These are phyloP conservation scores for Mesorhabditis belari DNA, from an alignment of 2,888 invertebrate genomes.

Conservation along the genomic window DNA sequence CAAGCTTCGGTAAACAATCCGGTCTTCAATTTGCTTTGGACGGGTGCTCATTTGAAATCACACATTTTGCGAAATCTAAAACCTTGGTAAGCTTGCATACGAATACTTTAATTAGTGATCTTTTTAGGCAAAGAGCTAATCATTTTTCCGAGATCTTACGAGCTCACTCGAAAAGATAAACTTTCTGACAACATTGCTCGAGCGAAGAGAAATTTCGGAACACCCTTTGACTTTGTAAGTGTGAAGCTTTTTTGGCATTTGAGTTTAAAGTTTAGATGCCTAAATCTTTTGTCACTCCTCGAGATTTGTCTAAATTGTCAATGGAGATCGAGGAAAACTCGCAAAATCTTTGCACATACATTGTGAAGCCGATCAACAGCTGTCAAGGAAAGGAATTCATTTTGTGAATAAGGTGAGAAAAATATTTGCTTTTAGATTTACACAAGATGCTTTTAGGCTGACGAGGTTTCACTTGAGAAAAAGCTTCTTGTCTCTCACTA, in stretches of 20 bases:
- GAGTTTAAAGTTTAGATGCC: constrained; percentile 68
- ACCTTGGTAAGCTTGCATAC: constrained; percentile 16
- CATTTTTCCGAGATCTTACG: constrained; percentile 94
- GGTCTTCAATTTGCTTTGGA: constrained; percentile 82
- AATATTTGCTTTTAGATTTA: background rate
- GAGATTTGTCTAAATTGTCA: too few relatives aligned
- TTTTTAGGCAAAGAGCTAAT: constrained; percentile 75
- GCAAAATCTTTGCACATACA: constrained; percentile 54
- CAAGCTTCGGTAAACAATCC: constrained; percentile 67
- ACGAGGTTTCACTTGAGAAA: constrained; percentile 24
- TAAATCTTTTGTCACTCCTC: constrained; percentile 84
- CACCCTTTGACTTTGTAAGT: constrained; percentile 40
- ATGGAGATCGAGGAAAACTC: constrained; percentile 11
- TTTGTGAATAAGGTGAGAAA: constrained; percentile 66
- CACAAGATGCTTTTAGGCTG: constrained; percentile 10
- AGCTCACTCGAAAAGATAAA: constrained; percentile 86
- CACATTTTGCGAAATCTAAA: constrained; percentile 20
- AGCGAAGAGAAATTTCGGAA: constrained; percentile 34
- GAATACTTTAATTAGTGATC: background rate
- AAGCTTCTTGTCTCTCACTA: constrained; percentile 46
- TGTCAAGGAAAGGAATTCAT: constrained; percentile 84
- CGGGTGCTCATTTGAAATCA: constrained; percentile 83
- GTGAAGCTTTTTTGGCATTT: constrained; percentile 55
- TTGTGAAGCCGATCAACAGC: constrained; percentile 89
- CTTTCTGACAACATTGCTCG: constrained; percentile 62